Base-by-base conservation (phyloP, 1,140 invertebrate species). In the Cardiocondyla obscurior region DNA sequence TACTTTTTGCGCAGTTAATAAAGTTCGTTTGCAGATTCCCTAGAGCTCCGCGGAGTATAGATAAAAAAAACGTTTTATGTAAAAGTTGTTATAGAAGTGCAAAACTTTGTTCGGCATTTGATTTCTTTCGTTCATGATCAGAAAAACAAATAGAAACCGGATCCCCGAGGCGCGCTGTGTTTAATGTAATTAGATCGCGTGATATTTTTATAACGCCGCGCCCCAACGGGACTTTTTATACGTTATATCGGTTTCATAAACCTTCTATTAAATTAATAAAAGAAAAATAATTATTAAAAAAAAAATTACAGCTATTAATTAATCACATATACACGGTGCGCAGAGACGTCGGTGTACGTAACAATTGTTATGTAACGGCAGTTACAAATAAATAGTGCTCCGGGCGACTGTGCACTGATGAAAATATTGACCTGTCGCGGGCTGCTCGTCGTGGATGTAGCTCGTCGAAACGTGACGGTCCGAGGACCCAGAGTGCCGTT, bases 341-440 rank as follows among this genome's bases (percentile, higher is more conserved):
- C 33, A 42, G 10, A 14, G 19, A 36, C 30, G 0, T 1, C 12
- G 4, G 39, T 7, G 16, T 30, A n/a, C 33, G 7, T 33, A 22
- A 36, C 53, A 53, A 42, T 39, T 67, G 25, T 69, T 53, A 55
- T 67, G 62, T 51, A 77, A 65, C 22, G 16, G 39, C 30, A 39
- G 46, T 79, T 39, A 67, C 62, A 79, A 33, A 67, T 79, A 79
- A 79, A 69, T 69, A 77, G 65, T 30, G 46, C 25, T 6, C 5
- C 33, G 33, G 36, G 33, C 39, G 57, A 46, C 12, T 30, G 16
- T 28, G 46, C 39, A 62, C 25, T 8, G 42, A 67, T n/a, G 60
- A 79, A 79, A 79, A 55, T 79, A 79, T 79, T 69, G 62, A 79
- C 46, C 62, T 53, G 60, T 67, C 74, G 46, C 74, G 33, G 22